Evolutionary conservation across 2,888 invertebrate genomes (phyloP).

Genomic region (Zygaena filipendulae): DNA sequence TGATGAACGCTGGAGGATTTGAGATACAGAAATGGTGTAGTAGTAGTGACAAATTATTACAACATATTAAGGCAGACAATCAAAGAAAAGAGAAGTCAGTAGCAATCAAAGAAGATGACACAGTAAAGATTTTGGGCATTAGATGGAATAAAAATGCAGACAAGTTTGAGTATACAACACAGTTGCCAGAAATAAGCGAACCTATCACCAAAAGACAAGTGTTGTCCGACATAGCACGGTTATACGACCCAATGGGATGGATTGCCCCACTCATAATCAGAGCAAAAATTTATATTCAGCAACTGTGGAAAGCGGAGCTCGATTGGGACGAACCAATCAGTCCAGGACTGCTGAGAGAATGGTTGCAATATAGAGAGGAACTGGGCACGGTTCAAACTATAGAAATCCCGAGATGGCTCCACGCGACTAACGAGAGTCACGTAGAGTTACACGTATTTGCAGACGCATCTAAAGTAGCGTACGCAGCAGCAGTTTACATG

Average conservation of each 20-base stretch:
- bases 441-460: slow-evolving; percentile 16
- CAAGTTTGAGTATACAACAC: slow-evolving; percentile 18
- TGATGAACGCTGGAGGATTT: slow-evolving; percentile 23
- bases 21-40: slow-evolving; percentile 22
- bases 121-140: slow-evolving; percentile 21
- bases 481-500: slow-evolving; percentile 16
- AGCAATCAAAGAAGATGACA: slow-evolving; percentile 15
- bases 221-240: slow-evolving; percentile 17
- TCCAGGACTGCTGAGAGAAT: slow-evolving; percentile 7
- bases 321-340: slow-evolving; percentile 16
- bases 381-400: slow-evolving; percentile 6
- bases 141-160: slow-evolving; percentile 21
- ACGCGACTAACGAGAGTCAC: neutral
- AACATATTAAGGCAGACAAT: slow-evolving; percentile 5
- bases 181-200: slow-evolving; percentile 9
- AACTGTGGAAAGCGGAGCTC: slow-evolving; percentile 14
- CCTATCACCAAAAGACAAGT: slow-evolving; percentile 17
- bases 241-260: slow-evolving; percentile 23
- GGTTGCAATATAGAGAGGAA: slow-evolving; percentile 10
- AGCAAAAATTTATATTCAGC: slow-evolving; percentile 21
- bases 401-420: slow-evolving; percentile 15
- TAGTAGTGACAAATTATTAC: slow-evolving; percentile 15
- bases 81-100: slow-evolving; percentile 1
- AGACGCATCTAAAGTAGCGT: slow-evolving; percentile 16
- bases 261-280: slow-evolving; percentile 16